Evolutionary conservation across 2,113 vertebrate genomes (phyloP).

Genomic region (Odobenus rosmarus): DNA sequence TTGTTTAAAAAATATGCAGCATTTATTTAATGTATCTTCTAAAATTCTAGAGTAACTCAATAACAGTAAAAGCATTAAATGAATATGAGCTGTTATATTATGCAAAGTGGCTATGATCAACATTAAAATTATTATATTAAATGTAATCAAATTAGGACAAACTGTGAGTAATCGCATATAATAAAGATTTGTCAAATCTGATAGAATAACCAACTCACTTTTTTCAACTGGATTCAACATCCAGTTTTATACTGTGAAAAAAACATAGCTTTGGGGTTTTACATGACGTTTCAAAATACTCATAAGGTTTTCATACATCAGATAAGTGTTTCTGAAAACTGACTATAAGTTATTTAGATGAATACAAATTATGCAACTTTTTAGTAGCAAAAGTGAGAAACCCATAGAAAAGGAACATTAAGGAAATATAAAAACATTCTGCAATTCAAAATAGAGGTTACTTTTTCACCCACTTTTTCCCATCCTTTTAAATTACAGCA

Average conservation of each 20-base stretch:
- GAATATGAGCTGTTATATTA: neutral
- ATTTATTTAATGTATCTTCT: neutral
- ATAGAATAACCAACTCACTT: neutral
- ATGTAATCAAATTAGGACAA: neutral
- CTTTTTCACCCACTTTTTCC: neutral
- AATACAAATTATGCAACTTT: slow-evolving; percentile 11
- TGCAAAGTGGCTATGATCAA: neutral
- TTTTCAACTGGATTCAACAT: neutral
- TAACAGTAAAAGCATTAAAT: neutral
- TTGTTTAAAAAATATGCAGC: neutral
- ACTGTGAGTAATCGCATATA: neutral
- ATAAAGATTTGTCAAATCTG: neutral
- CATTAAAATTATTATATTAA: neutral
- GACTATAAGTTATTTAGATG: neutral
- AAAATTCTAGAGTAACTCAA: neutral
- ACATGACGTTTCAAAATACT: neutral
- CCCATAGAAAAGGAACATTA: neutral
- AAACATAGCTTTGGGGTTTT: neutral
- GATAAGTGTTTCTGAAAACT: neutral
- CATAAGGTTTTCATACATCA: neutral
- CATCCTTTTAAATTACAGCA: neutral
- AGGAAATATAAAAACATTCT: neutral
- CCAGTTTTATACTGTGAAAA: neutral
- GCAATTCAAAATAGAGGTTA: neutral
- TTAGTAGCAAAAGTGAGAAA: neutral